These are phyloP conservation scores for Sarcoramphus papa DNA, from an alignment of 2,797 vertebrate species.

Conservation along the genomic window DNA sequence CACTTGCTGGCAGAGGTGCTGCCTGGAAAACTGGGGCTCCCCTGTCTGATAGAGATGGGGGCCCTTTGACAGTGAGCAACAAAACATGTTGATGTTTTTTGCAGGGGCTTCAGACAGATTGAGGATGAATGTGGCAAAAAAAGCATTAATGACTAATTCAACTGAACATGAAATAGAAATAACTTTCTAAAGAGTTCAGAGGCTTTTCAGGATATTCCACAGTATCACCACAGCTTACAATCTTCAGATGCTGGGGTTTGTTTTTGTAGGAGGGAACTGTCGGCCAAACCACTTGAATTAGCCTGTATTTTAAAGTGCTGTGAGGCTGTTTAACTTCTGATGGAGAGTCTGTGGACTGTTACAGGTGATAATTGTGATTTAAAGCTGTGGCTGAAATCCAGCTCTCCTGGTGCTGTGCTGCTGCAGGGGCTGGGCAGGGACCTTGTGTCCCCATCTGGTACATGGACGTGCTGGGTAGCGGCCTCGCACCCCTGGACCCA, in stretches of 20 bases:
- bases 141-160: not conserved
- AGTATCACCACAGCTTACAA: not conserved
- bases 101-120: not conserved
- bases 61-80: not conserved
- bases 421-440: not conserved
- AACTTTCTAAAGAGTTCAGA: not conserved
- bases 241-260: not conserved
- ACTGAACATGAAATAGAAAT: not conserved
- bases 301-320: not conserved
- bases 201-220: not conserved
- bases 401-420: not conserved
- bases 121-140: not conserved
- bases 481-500: not conserved
- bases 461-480: not conserved
- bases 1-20: not conserved
- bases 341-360: not conserved
- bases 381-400: not conserved
- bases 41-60: not conserved
- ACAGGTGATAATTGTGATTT: not conserved
- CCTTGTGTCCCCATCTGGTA: accelerated
- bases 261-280: not conserved
- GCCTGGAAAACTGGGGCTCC: not conserved
- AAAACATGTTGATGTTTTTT: not conserved
- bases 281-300: not conserved
- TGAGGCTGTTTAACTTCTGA: not conserved